Percentiles rank a stretch among this genome's conserved stretches.
Evolutionary conservation across 2,113 vertebrate genomes (phyloP).

Genomic region (Platycercus adscitus): DNA sequence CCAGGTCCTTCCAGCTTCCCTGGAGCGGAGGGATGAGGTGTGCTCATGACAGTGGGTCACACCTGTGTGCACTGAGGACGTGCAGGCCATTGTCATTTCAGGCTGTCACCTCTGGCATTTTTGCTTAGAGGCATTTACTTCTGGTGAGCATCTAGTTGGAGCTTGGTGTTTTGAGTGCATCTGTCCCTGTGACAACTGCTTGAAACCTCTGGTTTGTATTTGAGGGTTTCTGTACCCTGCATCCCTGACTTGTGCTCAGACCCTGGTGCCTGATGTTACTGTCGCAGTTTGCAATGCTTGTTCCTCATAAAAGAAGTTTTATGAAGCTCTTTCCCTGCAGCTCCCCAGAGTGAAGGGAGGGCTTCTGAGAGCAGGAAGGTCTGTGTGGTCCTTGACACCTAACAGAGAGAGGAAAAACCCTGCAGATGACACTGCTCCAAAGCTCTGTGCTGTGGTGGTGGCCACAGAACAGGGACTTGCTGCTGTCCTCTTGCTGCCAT

Average conservation of each 20-base stretch:
- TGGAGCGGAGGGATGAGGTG: neutral
- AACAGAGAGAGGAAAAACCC: accelerated
- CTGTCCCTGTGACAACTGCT: neutral
- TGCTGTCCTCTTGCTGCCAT: accelerated
- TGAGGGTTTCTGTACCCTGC: neutral
- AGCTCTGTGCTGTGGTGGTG: neutral
- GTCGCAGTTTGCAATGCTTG: neutral
- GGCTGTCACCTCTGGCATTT: accelerated
- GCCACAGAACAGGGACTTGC: accelerated
- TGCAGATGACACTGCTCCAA: neutral
- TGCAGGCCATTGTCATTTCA: accelerated
- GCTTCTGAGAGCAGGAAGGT: neutral
- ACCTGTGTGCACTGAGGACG: accelerated
- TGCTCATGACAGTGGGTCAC: neutral
- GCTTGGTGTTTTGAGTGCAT: neutral
- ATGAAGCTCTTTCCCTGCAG: neutral
- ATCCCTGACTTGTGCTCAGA: neutral
- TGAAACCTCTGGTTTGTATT: neutral
- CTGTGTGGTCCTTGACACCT: neutral
- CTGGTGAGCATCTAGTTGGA: neutral
- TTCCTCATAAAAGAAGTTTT: neutral
- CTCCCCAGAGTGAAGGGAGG: neutral
- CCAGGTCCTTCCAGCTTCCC: neutral
- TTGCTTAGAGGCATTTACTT: neutral
- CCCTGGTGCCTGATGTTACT: accelerated